Base-by-base conservation (phyloP, 2,888 invertebrate genomes). In the Cheilosia vernalis region DNA sequence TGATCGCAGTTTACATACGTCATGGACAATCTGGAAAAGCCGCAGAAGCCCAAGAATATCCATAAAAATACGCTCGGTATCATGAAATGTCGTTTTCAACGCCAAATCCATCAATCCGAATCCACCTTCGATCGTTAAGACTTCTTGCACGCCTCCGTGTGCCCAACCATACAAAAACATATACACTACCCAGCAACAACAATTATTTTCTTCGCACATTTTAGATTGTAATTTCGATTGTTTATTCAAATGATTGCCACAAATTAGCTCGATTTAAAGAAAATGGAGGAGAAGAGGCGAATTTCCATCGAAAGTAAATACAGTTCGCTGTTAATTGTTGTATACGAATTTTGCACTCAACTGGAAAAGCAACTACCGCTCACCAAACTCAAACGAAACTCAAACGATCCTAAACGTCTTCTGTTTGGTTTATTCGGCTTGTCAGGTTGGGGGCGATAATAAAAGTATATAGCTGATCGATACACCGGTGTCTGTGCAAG, bases 371-470 rank as follows among this genome's bases (percentile, higher is more conserved):
- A 4, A 15, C 13, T 21, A 10, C 51, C n/a, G 51, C 5, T 51
- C 21, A 5, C 24, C 24, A n/a, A 21, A 21, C 21, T 21, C 21
- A n/a, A 27, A n/a, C 15, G 7, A 6, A 6, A n/a, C 21, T 10
- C 44, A 63, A 24, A 40, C 42, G 60, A 9, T 4, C 30, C 27
- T 42, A 19, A 44, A n/a, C 9, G 64, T 33, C 64, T 66, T 76
- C 63, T 81, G 76, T 81, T 69, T 64, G 44, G 63, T 51, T 69
- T 69, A 44, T 51, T 40, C 63, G 15, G 30, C 30, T 17, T 53
- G 58, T n/a, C 55, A 47, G 67, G 15, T 51, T 42, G 76, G 61
- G 53, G 81, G 81, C 69, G 81, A 27, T 69, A 81, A 81, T 74
- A 67, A 69, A 81, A 69, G 67, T 63, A 63, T 74, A 69, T 74